Evolutionary conservation across 2,113 vertebrate genomes (phyloP).

Genomic region (mouse (Mus musculus)): GRCm39 chr16:74461001-74461500

Average conservation of each 20-base stretch:
- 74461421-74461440: not conserved
- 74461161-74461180: not conserved
- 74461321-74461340: not conserved
- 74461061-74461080: conserved; percentile 14
- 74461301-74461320: conserved; percentile 1
- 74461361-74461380: not conserved
- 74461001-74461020: not conserved
- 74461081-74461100: not conserved
- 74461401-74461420: not conserved
- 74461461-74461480: not conserved
- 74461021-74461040: not conserved
- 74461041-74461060: not conserved
- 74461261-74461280: not conserved
- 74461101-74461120: conserved; percentile 7
- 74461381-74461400: not conserved
- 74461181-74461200: not conserved
- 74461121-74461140: not conserved
- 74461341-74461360: too few relatives aligned
- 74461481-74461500: not conserved
- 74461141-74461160: not conserved
- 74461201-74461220: not conserved
- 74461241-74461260: not conserved
- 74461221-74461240: conserved; percentile 16
- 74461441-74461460: not conserved
- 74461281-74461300: not conserved